phyloP scores from a whole-genome alignment of 2,113 vertebrate species.

The Arizona elegans region DNA sequence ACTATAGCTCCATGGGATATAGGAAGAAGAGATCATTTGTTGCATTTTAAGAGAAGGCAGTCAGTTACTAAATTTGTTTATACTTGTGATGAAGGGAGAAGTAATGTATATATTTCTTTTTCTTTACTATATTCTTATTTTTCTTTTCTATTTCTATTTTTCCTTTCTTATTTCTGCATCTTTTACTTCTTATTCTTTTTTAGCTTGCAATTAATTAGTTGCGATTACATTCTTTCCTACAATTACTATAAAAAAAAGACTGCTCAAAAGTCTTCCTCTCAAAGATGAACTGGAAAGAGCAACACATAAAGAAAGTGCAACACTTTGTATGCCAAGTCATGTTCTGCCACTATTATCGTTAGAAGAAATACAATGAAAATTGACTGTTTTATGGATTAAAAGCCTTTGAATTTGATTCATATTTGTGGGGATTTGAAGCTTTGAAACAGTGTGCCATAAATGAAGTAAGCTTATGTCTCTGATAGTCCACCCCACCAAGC shows the following conservation, averaged over 20 bases:
- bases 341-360: neutral
- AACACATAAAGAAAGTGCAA: neutral
- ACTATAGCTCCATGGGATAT: neutral
- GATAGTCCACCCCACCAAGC: conserved; percentile 31
- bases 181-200: neutral
- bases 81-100: neutral
- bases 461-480: conserved; percentile 27
- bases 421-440: conserved; percentile 38
- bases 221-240: neutral
- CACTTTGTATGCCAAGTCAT: neutral
- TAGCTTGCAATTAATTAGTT: neutral
- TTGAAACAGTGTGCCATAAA: conserved; percentile 27
- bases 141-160: neutral
- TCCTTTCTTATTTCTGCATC: neutral
- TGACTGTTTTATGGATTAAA: neutral
- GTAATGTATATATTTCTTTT: neutral
- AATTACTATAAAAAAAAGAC: neutral
- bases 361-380: conserved; percentile 12
- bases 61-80: neutral
- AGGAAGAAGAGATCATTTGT: neutral
- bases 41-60: neutral
- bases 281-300: neutral
- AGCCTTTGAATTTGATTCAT: neutral
- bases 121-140: neutral
- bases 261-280: fast-evolving